phyloP scores from a whole-genome alignment of 2,797 vertebrate species.

The Atherinosoma microstoma region DNA sequence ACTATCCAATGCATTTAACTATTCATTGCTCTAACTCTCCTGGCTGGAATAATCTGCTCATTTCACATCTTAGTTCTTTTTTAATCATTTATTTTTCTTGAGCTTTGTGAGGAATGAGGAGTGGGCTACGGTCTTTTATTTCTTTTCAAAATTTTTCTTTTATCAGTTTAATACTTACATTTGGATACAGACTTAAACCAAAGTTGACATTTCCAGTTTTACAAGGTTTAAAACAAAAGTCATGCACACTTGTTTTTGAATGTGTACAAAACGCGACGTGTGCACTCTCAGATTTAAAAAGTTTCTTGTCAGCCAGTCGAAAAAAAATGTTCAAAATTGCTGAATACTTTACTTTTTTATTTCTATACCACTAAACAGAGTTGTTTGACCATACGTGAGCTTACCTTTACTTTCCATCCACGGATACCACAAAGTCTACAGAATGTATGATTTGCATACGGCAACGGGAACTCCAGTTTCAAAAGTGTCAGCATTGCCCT shows the following conservation, averaged over 20 bases:
- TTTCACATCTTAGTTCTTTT: background rate
- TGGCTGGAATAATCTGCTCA: background rate
- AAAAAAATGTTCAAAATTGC: background rate
- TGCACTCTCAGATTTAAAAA: background rate
- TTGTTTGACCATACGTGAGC: background rate
- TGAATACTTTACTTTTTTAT: background rate
- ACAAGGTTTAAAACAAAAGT: background rate
- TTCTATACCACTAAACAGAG: background rate
- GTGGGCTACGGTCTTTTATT: background rate
- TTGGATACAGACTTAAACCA: background rate
- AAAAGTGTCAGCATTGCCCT: background rate
- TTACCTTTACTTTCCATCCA: background rate
- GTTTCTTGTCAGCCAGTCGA: background rate
- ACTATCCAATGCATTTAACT: background rate
- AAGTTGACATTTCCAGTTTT: background rate
- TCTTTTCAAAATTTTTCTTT: background rate
- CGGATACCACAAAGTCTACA: slow-evolving; percentile 5
- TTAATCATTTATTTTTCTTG: background rate
- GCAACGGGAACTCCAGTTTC: slow-evolving; percentile 6
- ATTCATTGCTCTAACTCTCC: background rate
- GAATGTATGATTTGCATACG: too few species aligned
- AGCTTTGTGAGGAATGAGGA: background rate
- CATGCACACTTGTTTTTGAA: background rate
- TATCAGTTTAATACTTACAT: background rate
- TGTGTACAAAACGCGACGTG: background rate